phyloP scores from a whole-genome alignment of 2,888 invertebrate species.

The Monoplex corrugatus region DNA sequence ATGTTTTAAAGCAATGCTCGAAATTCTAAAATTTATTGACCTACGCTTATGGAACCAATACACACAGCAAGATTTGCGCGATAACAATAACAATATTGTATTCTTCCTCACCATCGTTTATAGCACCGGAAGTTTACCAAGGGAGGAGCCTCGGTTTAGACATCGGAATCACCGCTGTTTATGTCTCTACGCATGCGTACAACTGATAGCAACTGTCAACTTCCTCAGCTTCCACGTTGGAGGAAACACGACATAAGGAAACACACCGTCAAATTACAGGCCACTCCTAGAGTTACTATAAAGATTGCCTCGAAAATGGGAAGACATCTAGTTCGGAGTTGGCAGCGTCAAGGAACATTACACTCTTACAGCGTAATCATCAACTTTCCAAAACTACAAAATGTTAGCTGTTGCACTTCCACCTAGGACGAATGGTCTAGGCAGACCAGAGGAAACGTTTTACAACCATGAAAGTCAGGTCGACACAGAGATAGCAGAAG shows the following conservation, averaged over 20 bases:
- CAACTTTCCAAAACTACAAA: not conserved
- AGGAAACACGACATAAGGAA: conserved; percentile 20
- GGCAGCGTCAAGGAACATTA: not conserved
- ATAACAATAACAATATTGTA: not conserved
- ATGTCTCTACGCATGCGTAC: conserved; percentile 24
- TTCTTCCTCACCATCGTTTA: conserved; percentile 22
- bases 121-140: conserved; percentile 51
- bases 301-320: not conserved
- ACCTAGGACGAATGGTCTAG: not conserved
- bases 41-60: not conserved
- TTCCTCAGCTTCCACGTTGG: conserved; percentile 48
- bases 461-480: conserved; percentile 3
- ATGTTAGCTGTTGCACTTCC: conserved; percentile 29
- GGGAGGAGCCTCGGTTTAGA: conserved; percentile 27
- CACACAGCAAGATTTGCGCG: not conserved
- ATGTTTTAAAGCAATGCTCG: not conserved
- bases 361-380: too few species aligned
- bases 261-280: conserved; percentile 8
- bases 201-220: conserved; percentile 48
- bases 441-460: not conserved
- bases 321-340: not conserved
- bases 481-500: conserved; percentile 1
- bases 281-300: not conserved
- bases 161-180: not conserved
- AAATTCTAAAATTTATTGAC: not conserved